Conservation (phyloP, 2,113 vertebrate genomes). For the Arvicanthis niloticus region DNA sequence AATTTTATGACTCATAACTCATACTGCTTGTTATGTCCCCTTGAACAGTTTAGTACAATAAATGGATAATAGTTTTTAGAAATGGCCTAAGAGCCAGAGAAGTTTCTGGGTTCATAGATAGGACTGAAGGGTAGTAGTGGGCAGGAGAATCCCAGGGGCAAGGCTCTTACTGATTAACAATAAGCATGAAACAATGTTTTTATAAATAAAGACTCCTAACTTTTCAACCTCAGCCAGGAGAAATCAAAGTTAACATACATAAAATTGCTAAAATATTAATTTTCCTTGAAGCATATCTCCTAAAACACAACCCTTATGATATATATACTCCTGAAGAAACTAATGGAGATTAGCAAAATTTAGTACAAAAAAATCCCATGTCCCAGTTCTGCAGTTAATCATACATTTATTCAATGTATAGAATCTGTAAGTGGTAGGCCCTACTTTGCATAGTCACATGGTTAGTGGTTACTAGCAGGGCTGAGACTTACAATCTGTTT, state of each 20-base stretch:
- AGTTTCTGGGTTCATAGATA: not conserved
- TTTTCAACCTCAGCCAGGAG: not conserved
- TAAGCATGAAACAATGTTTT: not conserved
- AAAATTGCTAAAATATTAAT: not conserved
- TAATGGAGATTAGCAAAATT: not conserved
- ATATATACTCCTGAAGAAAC: not conserved
- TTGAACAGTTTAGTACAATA: not conserved
- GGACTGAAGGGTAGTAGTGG: not conserved
- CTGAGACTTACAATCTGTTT: not conserved
- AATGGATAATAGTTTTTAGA: not conserved
- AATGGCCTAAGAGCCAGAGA: constrained; percentile 22
- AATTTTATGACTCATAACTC: constrained; percentile 23
- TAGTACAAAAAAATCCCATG: not conserved
- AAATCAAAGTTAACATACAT: constrained; percentile 42
- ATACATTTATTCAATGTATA: not conserved
- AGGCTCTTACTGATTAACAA: not conserved
- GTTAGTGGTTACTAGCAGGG: not conserved
- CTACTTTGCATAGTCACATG: not conserved
- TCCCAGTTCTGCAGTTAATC: not conserved
- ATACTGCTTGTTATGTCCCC: not conserved
- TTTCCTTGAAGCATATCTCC: not conserved
- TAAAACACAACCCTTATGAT: not conserved
- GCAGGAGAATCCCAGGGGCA: not conserved
- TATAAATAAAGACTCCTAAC: constrained; percentile 28
- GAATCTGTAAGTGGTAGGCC: not conserved